Conservation (phyloP, 1,140 invertebrate genomes). For the Leptopilina boulardi region DNA sequence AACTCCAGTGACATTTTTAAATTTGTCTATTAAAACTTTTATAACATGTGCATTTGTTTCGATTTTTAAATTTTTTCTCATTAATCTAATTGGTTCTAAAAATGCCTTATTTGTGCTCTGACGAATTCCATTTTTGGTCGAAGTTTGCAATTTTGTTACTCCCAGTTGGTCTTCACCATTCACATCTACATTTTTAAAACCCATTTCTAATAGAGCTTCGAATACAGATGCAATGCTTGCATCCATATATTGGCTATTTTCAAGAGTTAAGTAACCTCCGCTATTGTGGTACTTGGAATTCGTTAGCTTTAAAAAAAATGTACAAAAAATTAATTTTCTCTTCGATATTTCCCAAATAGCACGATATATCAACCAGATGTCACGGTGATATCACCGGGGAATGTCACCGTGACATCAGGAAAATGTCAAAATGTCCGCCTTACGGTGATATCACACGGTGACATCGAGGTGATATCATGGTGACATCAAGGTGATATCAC, state of each 20-base stretch:
- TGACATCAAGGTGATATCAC: too few species aligned
- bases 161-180: constrained; percentile 65
- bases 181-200: constrained; percentile 70
- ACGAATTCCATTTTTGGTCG: constrained; percentile 78
- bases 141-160: constrained; percentile 75
- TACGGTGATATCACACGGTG: too few species aligned
- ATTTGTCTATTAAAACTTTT: constrained; percentile 74
- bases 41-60: constrained; percentile 68
- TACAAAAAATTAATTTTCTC: not conserved
- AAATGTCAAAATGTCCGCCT: too few species aligned
- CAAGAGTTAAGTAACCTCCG: not conserved
- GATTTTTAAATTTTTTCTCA: constrained; percentile 78
- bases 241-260: not conserved
- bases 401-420: too few species aligned
- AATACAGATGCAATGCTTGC: constrained; percentile 62
- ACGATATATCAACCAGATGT: too few species aligned
- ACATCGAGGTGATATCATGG: too few species aligned
- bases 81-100: constrained; percentile 73
- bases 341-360: too few species aligned
- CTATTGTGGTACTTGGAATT: not conserved
- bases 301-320: not conserved
- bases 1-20: constrained; percentile 78
- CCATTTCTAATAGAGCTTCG: constrained; percentile 72
- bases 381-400: too few species aligned
- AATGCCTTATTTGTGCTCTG: constrained; percentile 81